phyloP scores from a whole-genome alignment of 2,888 invertebrate genomes.

The Artemia sinica region DNA sequence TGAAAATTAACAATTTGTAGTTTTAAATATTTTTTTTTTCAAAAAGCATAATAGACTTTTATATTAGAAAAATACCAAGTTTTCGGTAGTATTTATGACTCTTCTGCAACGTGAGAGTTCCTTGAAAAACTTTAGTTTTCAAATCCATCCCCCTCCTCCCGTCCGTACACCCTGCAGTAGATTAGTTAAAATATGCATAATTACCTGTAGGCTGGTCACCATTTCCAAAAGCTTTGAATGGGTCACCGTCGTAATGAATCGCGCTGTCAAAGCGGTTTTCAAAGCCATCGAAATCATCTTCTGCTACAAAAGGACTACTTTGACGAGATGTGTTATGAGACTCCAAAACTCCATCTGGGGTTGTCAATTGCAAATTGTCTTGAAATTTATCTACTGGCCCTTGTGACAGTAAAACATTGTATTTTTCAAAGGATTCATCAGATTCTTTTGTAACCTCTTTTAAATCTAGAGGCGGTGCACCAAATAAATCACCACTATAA shows the following conservation, averaged over 20 bases:
- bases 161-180: too few species aligned
- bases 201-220: neutral
- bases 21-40: too few species aligned
- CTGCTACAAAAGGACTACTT: neutral
- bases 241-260: neutral
- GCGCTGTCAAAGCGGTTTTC: neutral
- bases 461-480: neutral
- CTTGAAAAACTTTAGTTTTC: too few species aligned
- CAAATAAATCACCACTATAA: slow-evolving; percentile 1
- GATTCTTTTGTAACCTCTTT: too few species aligned
- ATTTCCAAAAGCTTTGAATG: neutral
- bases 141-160: too few species aligned
- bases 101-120: too few species aligned
- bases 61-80: too few species aligned
- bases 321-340: neutral
- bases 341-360: neutral
- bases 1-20: too few species aligned
- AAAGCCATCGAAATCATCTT: neutral
- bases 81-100: too few species aligned
- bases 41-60: too few species aligned
- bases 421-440: too few species aligned
- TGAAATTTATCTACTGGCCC: neutral
- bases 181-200: neutral
- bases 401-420: neutral
- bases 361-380: slow-evolving; percentile 1